These are phyloP conservation scores for Sinella curviseta DNA, from an alignment of 1,140 invertebrate species.

Conservation along the genomic window DNA sequence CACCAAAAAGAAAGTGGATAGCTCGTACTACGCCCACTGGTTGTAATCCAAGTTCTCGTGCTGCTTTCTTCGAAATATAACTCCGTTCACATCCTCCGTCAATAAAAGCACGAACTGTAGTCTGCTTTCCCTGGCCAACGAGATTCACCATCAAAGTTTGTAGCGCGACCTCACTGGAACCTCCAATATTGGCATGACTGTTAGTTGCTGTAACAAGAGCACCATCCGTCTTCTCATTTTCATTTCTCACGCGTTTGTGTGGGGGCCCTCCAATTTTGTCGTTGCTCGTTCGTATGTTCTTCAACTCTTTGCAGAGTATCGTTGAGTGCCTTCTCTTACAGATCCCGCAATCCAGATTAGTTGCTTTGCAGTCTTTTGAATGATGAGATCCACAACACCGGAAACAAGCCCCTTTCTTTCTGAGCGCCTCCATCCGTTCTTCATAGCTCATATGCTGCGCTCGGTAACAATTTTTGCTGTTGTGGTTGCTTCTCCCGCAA, in stretches of 20 bases:
- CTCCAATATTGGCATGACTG: not conserved
- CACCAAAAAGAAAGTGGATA: not conserved
- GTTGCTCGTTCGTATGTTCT: not conserved
- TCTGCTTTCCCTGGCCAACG: not conserved
- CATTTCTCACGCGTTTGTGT: not conserved
- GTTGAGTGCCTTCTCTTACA: not conserved
- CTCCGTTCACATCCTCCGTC: not conserved
- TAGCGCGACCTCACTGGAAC: not conserved
- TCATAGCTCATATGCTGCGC: not conserved
- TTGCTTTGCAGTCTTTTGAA: not conserved
- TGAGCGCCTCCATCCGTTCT: not conserved
- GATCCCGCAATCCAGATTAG: not conserved
- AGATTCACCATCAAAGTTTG: not conserved
- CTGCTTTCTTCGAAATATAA: not conserved
- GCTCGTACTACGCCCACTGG: not conserved
- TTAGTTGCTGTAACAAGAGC: not conserved
- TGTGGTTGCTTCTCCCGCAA: not conserved
- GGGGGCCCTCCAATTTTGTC: not conserved
- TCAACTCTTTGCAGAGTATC: not conserved
- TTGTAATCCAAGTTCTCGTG: not conserved
- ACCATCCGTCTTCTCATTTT: not conserved
- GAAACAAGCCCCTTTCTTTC: not conserved
- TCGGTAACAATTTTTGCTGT: not conserved
- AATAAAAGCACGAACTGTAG: not conserved
- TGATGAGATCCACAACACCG: not conserved